Evolutionary conservation across 1,140 invertebrate species (phyloP).

Genomic region (Zaprionus ornatus): DNA sequence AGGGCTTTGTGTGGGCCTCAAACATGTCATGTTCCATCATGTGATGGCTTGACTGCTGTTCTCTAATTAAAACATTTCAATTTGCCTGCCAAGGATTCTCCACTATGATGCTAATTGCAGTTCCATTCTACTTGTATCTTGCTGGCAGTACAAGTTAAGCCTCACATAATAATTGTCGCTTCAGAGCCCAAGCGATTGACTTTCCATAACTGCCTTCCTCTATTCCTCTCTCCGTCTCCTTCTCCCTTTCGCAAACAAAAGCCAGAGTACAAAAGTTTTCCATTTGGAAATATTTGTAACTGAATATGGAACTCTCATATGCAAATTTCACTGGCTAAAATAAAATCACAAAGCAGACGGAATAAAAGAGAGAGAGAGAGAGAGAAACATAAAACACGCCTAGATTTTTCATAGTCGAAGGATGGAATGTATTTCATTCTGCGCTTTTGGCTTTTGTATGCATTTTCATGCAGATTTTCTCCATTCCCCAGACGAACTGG

Average conservation of each 20-base stretch:
- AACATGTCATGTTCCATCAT: background rate
- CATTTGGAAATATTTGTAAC: slow-evolving; percentile 63
- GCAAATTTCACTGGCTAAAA: slow-evolving; percentile 43
- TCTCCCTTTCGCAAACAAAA: slow-evolving; percentile 39
- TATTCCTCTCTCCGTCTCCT: background rate
- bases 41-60: background rate
- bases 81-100: slow-evolving; percentile 35
- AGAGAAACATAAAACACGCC: slow-evolving; percentile 25
- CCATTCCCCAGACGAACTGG: slow-evolving; percentile 15
- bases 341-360: slow-evolving; percentile 54
- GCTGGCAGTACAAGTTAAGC: slow-evolving; percentile 2
- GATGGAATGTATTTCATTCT: slow-evolving; percentile 38
- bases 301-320: slow-evolving; percentile 61
- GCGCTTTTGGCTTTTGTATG: slow-evolving; percentile 66
- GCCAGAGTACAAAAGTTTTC: slow-evolving; percentile 52
- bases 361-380: slow-evolving; percentile 10
- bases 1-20: slow-evolving; percentile 14
- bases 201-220: slow-evolving; percentile 8
- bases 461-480: slow-evolving; percentile 79
- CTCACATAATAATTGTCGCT: slow-evolving; percentile 66
- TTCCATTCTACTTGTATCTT: slow-evolving; percentile 8
- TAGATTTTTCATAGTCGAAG: slow-evolving; percentile 15
- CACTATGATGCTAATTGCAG: slow-evolving; percentile 61
- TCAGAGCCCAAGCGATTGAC: slow-evolving; percentile 30
- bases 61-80: slow-evolving; percentile 60